Evolutionary conservation across 2,113 vertebrate species (phyloP).

Genomic region (Chaenogobius annularis): DNA sequence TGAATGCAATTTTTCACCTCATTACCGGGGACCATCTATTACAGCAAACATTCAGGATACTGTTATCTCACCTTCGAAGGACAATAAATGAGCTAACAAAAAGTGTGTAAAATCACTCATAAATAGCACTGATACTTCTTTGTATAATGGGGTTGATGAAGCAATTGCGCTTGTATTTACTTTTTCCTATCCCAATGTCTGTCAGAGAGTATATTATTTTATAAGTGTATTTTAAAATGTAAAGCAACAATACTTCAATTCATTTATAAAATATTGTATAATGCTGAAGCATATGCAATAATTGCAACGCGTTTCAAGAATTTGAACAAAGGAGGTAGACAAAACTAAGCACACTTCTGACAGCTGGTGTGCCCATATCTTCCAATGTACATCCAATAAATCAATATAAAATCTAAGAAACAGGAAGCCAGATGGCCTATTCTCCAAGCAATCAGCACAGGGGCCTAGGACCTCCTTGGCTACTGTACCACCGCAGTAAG

Average conservation of each 20-base stretch:
- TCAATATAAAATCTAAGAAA: slow-evolving; percentile 80
- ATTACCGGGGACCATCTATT: slow-evolving; percentile 50
- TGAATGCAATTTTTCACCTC: slow-evolving; percentile 61
- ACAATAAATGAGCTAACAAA: slow-evolving; percentile 18
- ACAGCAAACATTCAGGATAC: slow-evolving; percentile 5
- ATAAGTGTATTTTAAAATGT: neutral
- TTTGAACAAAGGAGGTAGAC: slow-evolving; percentile 47
- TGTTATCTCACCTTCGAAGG: slow-evolving; percentile 26
- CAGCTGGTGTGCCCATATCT: slow-evolving; percentile 77
- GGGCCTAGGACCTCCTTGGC: slow-evolving; percentile 64
- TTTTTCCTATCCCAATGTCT: neutral
- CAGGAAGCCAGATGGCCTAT: slow-evolving; percentile 80
- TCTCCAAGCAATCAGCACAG: slow-evolving; percentile 52
- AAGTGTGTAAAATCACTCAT: slow-evolving; percentile 15
- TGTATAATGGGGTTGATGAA: neutral
- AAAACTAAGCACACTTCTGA: slow-evolving; percentile 35
- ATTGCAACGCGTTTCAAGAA: slow-evolving; percentile 30
- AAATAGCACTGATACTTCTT: slow-evolving; percentile 4
- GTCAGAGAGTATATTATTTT: neutral
- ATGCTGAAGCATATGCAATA: neutral
- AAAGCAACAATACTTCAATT: neutral
- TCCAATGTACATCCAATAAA: slow-evolving; percentile 78
- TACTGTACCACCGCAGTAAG: slow-evolving; percentile 74
- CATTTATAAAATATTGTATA: neutral
- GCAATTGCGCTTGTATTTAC: neutral